Evolutionary conservation across 1,140 invertebrate genomes (phyloP), one percentile per base, ranked within the genome.

Genomic region (Saccostrea cuccullata): DNA sequence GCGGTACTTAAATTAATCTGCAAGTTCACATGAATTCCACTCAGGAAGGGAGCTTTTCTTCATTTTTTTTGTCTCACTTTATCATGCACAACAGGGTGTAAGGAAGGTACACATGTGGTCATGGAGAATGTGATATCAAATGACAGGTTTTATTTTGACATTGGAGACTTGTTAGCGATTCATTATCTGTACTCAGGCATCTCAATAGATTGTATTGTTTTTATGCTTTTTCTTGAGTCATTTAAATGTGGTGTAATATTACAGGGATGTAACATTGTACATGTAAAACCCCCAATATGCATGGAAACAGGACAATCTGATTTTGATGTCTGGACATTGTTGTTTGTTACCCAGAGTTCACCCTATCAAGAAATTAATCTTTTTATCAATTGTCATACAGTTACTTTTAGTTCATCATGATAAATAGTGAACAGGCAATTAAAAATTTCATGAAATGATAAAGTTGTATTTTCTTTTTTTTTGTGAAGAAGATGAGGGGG

Each of bases 381-480:
- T 86, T 86, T 86, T 86, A 86, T 86, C 60, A 86, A 64, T 70
- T 85, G 60, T 70, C 70, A 64, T 70, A 60, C 84, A 85, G 55
- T 85, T 60, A 64, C 85, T 86, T 86, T 86, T 86, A 86, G 85
- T 86, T 86, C 70, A 86, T 86, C 85, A 86, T 85, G 84, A 85
- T 70, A 70, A 86, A 86, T 86, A 86, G 85, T 86, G 85, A 86
- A 86, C 60, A 86, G 85, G 70, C 85, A 86, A 86, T 86, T 86
- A 86, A 86, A 86, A 86, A 70, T 86, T 86, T 86, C 85, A 86
- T 85, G 84, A 85, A 86, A 86, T 70, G 85, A 70, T 47, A 9
- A 47, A 47, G 36, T 86, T 36, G 13, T 17, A 15, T 30, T 36
- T 30, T 77, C 26, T 36, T 23, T 77, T 77, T 15, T 77, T 77